These are phyloP conservation scores for Mactromeris polynyma DNA, from an alignment of 2,888 invertebrate genomes.

Conservation along the genomic window DNA sequence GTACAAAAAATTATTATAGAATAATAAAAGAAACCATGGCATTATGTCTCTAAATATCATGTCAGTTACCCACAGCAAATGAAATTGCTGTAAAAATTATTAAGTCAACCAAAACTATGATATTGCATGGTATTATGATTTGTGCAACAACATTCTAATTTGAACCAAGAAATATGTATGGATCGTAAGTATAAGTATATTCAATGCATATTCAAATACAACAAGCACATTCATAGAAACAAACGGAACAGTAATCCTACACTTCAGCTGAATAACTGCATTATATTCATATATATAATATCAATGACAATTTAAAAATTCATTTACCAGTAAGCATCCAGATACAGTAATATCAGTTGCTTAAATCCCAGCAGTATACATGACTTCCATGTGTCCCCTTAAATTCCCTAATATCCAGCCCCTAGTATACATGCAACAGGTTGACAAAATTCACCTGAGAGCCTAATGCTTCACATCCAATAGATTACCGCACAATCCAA, in stretches of 20 bases:
- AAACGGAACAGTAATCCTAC: not conserved
- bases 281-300: not conserved
- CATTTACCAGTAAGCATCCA: not conserved
- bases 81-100: too few species aligned
- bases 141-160: too few species aligned
- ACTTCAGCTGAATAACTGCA: not conserved
- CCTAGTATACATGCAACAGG: not conserved
- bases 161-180: too few species aligned
- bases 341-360: not conserved
- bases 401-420: not conserved
- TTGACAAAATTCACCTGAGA: conserved; percentile 8
- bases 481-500: not conserved
- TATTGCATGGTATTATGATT: too few species aligned
- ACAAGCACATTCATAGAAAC: not conserved
- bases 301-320: not conserved
- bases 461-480: not conserved
- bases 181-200: too few species aligned
- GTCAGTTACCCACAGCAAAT: too few species aligned
- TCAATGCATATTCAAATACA: not conserved
- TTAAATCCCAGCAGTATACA: not conserved
- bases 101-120: too few species aligned
- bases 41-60: too few species aligned
- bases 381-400: not conserved
- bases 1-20: too few species aligned
- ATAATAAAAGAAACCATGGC: too few species aligned